A percentile compares a stretch with the other conserved stretches of the same genome.
These are phyloP conservation scores for Eulimnadia texana DNA, from an alignment of 1,140 invertebrate species.

Conservation along the genomic window DNA sequence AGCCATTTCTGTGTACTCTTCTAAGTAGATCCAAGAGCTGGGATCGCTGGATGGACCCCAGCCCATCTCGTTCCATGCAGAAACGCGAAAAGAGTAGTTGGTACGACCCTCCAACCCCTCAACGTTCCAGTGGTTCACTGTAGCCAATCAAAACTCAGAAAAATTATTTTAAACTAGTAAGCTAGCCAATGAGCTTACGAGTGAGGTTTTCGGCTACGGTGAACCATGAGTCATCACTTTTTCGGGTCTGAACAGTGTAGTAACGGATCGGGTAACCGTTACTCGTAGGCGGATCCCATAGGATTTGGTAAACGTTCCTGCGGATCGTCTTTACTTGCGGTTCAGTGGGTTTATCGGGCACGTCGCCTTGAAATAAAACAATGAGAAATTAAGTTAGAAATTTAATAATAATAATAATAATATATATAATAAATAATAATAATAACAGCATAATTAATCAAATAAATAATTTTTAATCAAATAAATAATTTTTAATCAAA, in stretches of 20 bases:
- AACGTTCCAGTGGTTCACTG: conserved; percentile 63
- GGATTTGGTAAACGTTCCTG: conserved; percentile 49
- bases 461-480: too few relatives aligned
- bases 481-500: too few relatives aligned
- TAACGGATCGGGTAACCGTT: conserved; percentile 34
- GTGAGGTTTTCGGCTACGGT: neutral
- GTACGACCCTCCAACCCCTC: conserved; percentile 39
- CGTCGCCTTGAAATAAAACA: neutral
- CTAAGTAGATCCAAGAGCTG: conserved; percentile 1
- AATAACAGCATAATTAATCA: neutral
- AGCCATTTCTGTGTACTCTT: conserved; percentile 1
- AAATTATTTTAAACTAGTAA: neutral
- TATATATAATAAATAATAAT: neutral
- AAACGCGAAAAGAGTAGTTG: conserved; percentile 56
- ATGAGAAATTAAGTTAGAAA: neutral
- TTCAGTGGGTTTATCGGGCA: conserved; percentile 21
- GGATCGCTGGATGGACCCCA: conserved; percentile 45
- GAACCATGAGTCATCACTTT: neutral
- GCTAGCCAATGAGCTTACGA: neutral
- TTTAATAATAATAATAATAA: neutral
- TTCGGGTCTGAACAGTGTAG: neutral
- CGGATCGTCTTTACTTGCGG: conserved; percentile 46
- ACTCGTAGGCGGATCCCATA: conserved; percentile 49
- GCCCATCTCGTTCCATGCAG: conserved; percentile 64
- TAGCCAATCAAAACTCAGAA: conserved; percentile 17